phyloP scores from a whole-genome alignment of 2,797 vertebrate species.

The Falco novaeseelandiae region DNA sequence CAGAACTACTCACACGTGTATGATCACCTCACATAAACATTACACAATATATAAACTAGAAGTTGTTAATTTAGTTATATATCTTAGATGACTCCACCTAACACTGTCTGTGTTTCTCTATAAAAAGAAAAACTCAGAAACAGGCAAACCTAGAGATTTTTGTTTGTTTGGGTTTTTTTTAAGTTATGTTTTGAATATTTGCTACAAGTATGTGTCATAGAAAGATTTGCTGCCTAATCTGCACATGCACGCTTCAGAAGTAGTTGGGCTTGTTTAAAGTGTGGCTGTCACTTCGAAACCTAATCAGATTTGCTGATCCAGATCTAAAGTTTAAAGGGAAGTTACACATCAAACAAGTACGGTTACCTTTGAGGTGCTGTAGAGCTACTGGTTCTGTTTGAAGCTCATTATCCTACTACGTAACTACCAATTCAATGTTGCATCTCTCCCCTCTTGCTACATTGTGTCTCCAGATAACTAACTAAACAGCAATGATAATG shows the following conservation, averaged over 20 bases:
- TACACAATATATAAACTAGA: background rate
- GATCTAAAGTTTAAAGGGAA: background rate
- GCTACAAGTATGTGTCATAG: background rate
- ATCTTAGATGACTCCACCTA: background rate
- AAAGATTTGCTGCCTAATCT: background rate
- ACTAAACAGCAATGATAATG: background rate
- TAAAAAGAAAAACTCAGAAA: background rate
- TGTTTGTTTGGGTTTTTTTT: background rate
- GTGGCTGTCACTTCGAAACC: background rate
- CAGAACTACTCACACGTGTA: accelerated
- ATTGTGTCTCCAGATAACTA: background rate
- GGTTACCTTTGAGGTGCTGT: background rate
- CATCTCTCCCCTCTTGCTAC: background rate
- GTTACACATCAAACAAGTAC: background rate
- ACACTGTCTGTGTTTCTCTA: background rate
- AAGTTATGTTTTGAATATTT: background rate
- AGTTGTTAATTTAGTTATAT: background rate
- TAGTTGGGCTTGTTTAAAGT: background rate
- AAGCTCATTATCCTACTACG: background rate
- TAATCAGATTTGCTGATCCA: background rate
- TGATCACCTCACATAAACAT: background rate
- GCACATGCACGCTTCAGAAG: background rate
- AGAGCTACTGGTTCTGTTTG: background rate
- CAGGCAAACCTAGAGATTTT: background rate
- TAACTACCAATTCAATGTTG: background rate